These are phyloP conservation scores for Bujurquina vittata DNA, from an alignment of 2,113 vertebrate genomes.

Conservation along the genomic window DNA sequence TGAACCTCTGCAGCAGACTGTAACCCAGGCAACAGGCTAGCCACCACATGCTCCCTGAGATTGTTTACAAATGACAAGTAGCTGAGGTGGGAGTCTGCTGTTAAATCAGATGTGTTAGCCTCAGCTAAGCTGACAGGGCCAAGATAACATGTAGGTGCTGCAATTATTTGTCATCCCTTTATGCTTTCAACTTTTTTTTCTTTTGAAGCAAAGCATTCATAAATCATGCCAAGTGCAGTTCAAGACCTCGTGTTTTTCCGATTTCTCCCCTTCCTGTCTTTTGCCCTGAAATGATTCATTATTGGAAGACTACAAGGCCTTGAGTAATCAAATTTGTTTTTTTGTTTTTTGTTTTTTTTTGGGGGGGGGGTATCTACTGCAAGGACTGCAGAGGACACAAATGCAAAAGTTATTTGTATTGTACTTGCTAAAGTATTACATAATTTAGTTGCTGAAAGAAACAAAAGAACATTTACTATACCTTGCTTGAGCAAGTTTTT, in stretches of 20 bases:
- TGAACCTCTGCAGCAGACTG: conserved; percentile 67
- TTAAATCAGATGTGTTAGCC: conserved; percentile 36
- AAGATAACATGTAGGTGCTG: background rate
- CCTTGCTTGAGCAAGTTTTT: background rate
- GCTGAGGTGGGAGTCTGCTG: conserved; percentile 38
- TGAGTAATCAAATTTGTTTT: conserved; percentile 36
- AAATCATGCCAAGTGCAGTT: conserved; percentile 4
- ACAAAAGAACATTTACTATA: background rate
- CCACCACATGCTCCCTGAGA: conserved; percentile 53
- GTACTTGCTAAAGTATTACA: background rate
- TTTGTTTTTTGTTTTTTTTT: no score
- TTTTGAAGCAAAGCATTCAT: background rate
- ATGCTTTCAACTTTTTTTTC: background rate
- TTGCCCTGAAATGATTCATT: background rate
- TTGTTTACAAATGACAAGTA: conserved; percentile 72
- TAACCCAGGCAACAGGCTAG: conserved; percentile 72
- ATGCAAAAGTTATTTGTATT: background rate
- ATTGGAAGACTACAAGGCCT: background rate
- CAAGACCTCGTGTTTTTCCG: background rate
- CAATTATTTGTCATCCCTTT: background rate
- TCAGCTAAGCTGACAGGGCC: conserved; percentile 1
- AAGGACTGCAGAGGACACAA: background rate
- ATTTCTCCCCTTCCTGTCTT: background rate
- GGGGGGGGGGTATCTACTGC: background rate
- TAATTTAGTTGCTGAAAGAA: background rate